Evolutionary conservation across 2,888 invertebrate species (phyloP).

Genomic region (Morpho achilles): DNA sequence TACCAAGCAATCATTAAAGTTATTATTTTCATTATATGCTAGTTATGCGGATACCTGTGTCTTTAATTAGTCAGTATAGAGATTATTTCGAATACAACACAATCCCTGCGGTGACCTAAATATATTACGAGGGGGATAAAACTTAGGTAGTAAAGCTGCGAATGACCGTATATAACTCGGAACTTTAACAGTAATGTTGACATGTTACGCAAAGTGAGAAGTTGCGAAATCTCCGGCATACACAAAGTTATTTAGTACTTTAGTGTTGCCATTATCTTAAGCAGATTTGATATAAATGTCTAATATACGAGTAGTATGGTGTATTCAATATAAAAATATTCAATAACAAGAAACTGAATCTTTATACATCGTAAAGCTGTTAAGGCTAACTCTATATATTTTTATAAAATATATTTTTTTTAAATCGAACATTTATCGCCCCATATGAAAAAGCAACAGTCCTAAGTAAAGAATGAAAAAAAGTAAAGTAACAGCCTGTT

Average conservation of each 20-base stretch:
- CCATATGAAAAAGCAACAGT: no score
- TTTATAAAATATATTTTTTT: no score
- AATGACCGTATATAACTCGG: slow-evolving; percentile 30
- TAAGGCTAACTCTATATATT: no score
- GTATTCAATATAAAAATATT: no score
- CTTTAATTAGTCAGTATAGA: neutral
- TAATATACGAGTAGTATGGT: neutral
- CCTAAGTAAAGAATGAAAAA: no score
- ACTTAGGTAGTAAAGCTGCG: slow-evolving; percentile 30
- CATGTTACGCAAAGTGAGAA: slow-evolving; percentile 30
- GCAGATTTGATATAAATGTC: neutral
- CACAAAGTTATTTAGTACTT: slow-evolving; percentile 31
- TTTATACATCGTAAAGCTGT: no score
- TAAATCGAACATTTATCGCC: no score
- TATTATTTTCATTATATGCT: no score
- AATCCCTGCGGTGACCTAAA: slow-evolving; percentile 27
- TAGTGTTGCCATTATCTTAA: slow-evolving; percentile 12
- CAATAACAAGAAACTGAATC: no score
- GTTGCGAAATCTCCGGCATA: slow-evolving; percentile 26
- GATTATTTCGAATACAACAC: slow-evolving; percentile 8
- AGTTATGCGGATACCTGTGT: no score
- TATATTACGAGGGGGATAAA: slow-evolving; percentile 29
- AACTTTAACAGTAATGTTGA: slow-evolving; percentile 28
- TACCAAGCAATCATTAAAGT: no score
- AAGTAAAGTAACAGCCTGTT: no score